Base-by-base conservation (phyloP, 2,113 vertebrate species). In the Thomomys bottae region DNA sequence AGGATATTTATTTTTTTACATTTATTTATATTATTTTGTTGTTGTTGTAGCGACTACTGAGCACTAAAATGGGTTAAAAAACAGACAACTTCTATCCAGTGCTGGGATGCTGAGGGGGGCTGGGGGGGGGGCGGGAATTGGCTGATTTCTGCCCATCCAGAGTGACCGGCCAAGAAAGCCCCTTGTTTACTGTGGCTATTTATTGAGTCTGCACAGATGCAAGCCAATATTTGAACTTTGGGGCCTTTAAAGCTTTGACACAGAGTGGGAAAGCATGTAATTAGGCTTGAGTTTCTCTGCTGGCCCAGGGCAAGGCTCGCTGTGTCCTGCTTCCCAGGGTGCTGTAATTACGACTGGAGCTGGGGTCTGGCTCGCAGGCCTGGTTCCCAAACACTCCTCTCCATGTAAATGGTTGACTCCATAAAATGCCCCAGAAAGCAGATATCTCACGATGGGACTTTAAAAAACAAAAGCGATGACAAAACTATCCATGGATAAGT, bases 161-260 rank as follows among this genome's bases (percentile, higher is more conserved):
- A 68, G 26, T 17, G 78, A 38, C 54, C 79, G 14, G 76, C 67
- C 61, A 75, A 11, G 4, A 30, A 11, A 5, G 79, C 59, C 36
- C 64, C 26, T 6, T 95, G 89, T n/a, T 71, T 40, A 54, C 70
- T 78, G 87, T 87, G 92, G 54, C 36, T 92, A 9, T 91, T 89
- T 94, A 75, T 79, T 64, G 88, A 84, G 45, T 71, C 61, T 92
- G 68, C 26, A 59, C 70, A 94, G 87, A 87, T 75, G 40, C 81
- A 94, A 89, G 70, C 88, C 94, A 94, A 94, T 94, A 92, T 84
- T 96, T 96, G 85, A 89, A 87, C 64, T 87, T 85, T 87, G 77
- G 49, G 78, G 63, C 59, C 89, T 87, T 78, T 91, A 84, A 89
- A 87, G 42, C 61, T 88, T 94, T 95, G 87, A 81, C 89, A 84